Percentiles rank a stretch among this genome's conserved stretches.
phyloP scores from a whole-genome alignment of 1,140 invertebrate species.

The Orchesella cincta region DNA sequence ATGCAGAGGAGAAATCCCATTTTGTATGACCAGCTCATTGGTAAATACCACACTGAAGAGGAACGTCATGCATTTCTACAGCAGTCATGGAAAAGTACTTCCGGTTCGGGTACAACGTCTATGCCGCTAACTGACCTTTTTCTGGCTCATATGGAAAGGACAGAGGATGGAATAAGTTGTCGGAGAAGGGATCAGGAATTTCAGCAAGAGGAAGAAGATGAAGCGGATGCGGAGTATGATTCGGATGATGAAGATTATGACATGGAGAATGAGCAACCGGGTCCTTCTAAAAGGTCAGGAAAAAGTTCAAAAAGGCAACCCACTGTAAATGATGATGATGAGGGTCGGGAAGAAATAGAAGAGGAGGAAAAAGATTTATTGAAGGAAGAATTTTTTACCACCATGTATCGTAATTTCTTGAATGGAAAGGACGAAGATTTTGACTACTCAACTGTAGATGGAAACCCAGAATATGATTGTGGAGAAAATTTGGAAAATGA shows the following conservation, averaged over 20 bases:
- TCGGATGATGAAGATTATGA: conserved; percentile 52
- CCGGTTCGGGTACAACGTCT: conserved; percentile 31
- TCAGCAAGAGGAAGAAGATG: conserved; percentile 60
- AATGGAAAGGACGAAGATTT: conserved; percentile 79
- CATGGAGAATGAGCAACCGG: conserved; percentile 41
- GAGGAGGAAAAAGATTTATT: conserved; percentile 63
- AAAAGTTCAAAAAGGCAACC: conserved; percentile 38
- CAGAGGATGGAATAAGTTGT: conserved; percentile 60
- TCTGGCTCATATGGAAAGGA: conserved; percentile 60
- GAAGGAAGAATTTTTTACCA: conserved; percentile 77
- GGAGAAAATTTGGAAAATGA: conserved; percentile 69
- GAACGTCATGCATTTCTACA: conserved; percentile 63
- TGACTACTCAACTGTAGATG: conserved; percentile 78
- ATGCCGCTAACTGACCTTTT: conserved; percentile 56
- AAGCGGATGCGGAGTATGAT: conserved; percentile 51
- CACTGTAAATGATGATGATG: conserved; percentile 38
- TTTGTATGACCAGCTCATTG: conserved; percentile 83
- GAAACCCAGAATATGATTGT: conserved; percentile 78
- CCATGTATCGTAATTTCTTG: conserved; percentile 86
- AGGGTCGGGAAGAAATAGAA: conserved; percentile 46
- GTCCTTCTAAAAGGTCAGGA: conserved; percentile 48
- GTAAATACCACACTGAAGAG: conserved; percentile 75
- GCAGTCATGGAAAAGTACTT: conserved; percentile 9
- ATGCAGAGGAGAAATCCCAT: conserved; percentile 90
- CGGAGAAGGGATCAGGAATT: conserved; percentile 64